Evolutionary conservation across 2,888 invertebrate species (phyloP), one percentile per base, ranked within the genome.

Genomic region (Agrotis segetum): DNA sequence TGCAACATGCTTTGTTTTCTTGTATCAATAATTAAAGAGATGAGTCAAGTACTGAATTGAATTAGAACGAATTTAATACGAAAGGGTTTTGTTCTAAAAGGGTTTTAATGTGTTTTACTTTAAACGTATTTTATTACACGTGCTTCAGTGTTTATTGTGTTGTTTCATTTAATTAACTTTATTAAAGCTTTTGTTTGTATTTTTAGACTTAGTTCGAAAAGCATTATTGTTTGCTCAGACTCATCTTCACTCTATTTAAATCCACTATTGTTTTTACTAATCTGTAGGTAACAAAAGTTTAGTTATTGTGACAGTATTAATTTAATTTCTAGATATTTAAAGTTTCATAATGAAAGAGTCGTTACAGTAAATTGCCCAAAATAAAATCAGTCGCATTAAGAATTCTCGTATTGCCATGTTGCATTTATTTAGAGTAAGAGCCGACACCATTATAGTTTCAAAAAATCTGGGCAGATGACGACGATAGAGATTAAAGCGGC

Each of bases 1-100:
- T 19, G 40, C 19, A 53, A 44, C 1, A 49, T 44, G 65, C 71
- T 77, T 65, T 77, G 77, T 76, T 17, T 3, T 11, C 52, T 34
- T n/a, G 56, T 29, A 16, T 6, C 40, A 63, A 75, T 69, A 49
- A 74, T 64, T 70, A 9, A 52, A 16, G 49, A 24, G 44, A 62
- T 77, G 77, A 71, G 29, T 77, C 71, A 63, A 49, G n/a, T 14
- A 3, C 34, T 53, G 34, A 34, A 63, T 67, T 63, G 3, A 63
- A 77, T 77, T 71, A 72, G 29, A 77, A 60, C 29, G 62, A 67
- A 40, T 72, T 55, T 60, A 55, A 58, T 53, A 24, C 58, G 49
- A 66, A 77, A 61, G 29, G 63, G 52, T 67, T 64, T 55, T 17
- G 24, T 60, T 63, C 67, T 67, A 47, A 77, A 63, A 77, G 66